Evolutionary conservation across 2,888 invertebrate genomes (phyloP), one percentile per base, ranked within the genome.

Genomic region (Lycophotia porphyrea): DNA sequence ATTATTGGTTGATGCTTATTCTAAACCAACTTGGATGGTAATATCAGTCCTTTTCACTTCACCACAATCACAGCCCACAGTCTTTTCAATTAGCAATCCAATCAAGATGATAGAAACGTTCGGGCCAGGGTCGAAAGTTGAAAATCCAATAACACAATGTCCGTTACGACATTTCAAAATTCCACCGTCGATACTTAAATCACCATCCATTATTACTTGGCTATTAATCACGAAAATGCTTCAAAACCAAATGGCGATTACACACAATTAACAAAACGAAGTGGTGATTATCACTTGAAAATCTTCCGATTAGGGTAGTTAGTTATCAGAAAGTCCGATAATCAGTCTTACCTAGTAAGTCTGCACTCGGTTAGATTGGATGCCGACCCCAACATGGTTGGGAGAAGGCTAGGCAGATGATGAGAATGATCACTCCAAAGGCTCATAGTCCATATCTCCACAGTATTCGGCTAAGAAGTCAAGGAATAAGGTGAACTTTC

Each of bases 391-490:
- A 27, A 49, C 4, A 31, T 18, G 21, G 27, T 27, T 27, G 21
- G 13, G 9, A 2, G 0, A 21, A 24, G 24, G 1, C 18, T 44
- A 60, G 34, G 21, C 21, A 11, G 13, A 13, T 15, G n/a, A 18
- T 63, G 39, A 5, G 0, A 49, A 21, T 63, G 66, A 27, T 63
- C 2, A 81, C n/a, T 89, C 89, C 18, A 82, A 44, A 0, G 91
- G 89, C 3, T 94, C 94, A 78, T 92, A 93, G 78, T 95, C 95
- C 93, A 96, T 93, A 42, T 96, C 93, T 0, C 94, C 94, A 75
- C 96, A 96, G 85, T 92, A 96, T 44, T 96, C 96, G 0, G 96
- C 94, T 21, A 96, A 76, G 80, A 96, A 96, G 71, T 96, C 96
- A 0, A 96, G 89, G 83, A 96, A 96, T 7, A 96, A 76, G 0